These are phyloP conservation scores for Meleagris gallopavo DNA, from an alignment of 2,113 vertebrate species.

Conservation along the genomic window DNA sequence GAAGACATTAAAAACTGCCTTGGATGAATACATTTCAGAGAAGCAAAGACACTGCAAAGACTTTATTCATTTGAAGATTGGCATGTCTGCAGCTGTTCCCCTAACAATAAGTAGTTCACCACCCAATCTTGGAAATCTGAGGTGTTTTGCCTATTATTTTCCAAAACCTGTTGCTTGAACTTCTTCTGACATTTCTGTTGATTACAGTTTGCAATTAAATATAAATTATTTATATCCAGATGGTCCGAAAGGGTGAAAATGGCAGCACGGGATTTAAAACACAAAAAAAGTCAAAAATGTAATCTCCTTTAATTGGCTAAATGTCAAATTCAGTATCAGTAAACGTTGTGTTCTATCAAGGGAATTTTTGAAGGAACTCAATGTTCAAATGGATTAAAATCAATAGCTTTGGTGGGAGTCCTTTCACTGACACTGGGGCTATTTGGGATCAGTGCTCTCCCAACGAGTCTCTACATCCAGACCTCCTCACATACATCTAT, in stretches of 20 bases:
- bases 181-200: neutral
- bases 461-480: neutral
- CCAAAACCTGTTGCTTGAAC: neutral
- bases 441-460: neutral
- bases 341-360: neutral
- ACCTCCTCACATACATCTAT: neutral
- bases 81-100: neutral
- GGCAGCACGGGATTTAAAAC: slow-evolving; percentile 3
- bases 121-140: slow-evolving; percentile 8
- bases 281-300: neutral
- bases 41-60: neutral
- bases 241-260: neutral
- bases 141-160: neutral
- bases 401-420: neutral
- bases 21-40: neutral
- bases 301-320: neutral
- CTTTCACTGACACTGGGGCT: neutral
- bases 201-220: slow-evolving; percentile 24
- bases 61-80: neutral
- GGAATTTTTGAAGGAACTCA: neutral
- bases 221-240: neutral
- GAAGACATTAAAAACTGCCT: neutral
- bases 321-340: neutral
- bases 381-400: neutral
- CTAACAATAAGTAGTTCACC: slow-evolving; percentile 1